Evolutionary conservation across 2,113 vertebrate genomes (phyloP).

Genomic region (Hirundichthys speculiger): DNA sequence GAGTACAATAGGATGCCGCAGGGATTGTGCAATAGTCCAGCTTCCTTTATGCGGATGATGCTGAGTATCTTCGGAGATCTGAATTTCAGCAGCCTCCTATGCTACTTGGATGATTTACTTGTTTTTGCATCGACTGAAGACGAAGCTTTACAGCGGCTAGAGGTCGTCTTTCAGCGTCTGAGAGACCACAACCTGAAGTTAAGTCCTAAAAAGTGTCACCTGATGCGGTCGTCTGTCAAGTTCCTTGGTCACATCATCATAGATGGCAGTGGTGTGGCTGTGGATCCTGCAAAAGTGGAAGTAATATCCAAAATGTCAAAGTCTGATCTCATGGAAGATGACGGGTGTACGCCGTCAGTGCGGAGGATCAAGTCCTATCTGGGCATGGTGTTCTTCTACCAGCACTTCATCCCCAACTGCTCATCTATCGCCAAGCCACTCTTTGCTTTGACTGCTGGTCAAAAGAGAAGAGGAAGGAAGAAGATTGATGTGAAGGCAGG

Average conservation of each 20-base stretch:
- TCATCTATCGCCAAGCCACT: neutral
- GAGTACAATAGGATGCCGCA: constrained; percentile 4
- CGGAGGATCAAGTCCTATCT: too few relatives aligned
- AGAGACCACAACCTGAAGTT: neutral
- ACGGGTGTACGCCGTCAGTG: too few relatives aligned
- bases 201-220: constrained; percentile 15
- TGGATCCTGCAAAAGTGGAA: neutral
- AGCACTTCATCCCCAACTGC: constrained; percentile 8
- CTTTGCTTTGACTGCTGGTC: neutral
- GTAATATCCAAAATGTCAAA: constrained; percentile 3
- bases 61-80: constrained; percentile 15
- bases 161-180: constrained; percentile 4
- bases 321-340: too few relatives aligned
- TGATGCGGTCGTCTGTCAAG: neutral
- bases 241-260: constrained; percentile 21
- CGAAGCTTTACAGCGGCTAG: neutral
- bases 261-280: neutral
- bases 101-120: constrained; percentile 8
- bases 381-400: too few relatives aligned
- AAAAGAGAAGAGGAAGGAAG: neutral
- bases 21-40: constrained; percentile 8
- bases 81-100: constrained; percentile 12
- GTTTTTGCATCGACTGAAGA: too few relatives aligned
- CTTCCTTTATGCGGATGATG: constrained; percentile 8
- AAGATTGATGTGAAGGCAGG: neutral